These are phyloP conservation scores for Ceryle rudis DNA, from an alignment of 2,797 vertebrate species.

Conservation along the genomic window DNA sequence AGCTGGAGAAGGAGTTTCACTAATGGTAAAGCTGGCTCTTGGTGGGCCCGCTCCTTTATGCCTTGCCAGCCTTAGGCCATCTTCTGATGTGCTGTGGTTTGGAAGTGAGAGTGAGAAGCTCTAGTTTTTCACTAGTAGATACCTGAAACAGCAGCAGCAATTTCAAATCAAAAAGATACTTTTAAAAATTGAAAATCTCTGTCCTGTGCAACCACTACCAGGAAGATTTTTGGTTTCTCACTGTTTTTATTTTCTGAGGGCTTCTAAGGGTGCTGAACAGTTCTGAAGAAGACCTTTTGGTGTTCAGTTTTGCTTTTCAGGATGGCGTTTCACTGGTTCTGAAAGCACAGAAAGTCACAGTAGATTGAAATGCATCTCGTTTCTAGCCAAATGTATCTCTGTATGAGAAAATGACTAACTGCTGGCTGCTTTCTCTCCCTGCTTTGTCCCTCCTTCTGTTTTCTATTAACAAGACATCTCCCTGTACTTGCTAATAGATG, in stretches of 20 bases:
- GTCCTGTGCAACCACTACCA: background rate
- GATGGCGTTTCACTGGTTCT: constrained; percentile 6
- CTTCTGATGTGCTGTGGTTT: background rate
- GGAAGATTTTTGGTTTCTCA: background rate
- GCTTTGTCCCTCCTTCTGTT: constrained; percentile 64
- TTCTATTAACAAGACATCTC: constrained; percentile 64
- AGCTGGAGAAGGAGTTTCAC: background rate
- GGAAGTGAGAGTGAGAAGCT: background rate
- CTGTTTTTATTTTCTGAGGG: background rate
- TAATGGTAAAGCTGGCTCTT: background rate
- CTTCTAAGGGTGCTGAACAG: background rate
- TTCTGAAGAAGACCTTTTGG: background rate
- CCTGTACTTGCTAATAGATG: constrained; percentile 62
- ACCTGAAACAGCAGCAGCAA: background rate
- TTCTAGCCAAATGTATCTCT: constrained; percentile 39
- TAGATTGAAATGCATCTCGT: background rate
- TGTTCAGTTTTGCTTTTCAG: background rate
- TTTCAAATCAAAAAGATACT: background rate
- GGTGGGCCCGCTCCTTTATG: background rate
- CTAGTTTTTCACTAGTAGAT: background rate
- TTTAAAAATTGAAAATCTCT: background rate
- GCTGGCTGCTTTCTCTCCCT: constrained; percentile 52
- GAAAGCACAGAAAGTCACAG: background rate
- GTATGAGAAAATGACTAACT: constrained; percentile 61
- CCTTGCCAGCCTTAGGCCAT: background rate